phyloP scores from a whole-genome alignment of 1,140 invertebrate genomes.

The Drosophila ironensis region DNA sequence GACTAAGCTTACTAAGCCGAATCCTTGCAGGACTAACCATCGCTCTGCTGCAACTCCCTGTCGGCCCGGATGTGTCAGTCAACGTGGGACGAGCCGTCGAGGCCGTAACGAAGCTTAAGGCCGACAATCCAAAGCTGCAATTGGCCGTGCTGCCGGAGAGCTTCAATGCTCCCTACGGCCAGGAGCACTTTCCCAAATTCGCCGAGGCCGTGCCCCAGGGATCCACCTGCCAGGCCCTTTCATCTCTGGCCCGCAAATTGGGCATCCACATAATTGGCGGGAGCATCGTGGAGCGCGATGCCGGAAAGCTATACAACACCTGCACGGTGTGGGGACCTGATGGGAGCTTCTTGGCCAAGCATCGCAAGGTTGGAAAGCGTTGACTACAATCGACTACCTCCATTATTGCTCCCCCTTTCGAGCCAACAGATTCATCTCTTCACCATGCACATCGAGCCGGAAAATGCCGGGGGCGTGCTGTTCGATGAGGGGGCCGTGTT shows the following conservation, averaged over 20 bases:
- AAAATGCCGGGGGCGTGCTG: constrained; percentile 87
- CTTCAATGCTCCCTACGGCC: constrained; percentile 94
- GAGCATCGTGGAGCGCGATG: constrained; percentile 91
- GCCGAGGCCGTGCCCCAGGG: constrained; percentile 92
- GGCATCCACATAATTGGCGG: constrained; percentile 93
- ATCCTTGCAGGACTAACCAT: constrained; percentile 82
- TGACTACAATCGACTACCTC: neutral
- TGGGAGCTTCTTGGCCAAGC: constrained; percentile 88
- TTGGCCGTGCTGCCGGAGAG: constrained; percentile 95
- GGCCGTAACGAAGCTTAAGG: constrained; percentile 87
- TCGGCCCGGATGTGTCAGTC: constrained; percentile 87
- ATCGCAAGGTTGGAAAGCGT: constrained; percentile 85
- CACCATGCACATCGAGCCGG: constrained; percentile 93
- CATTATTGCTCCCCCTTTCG: too few relatives aligned
- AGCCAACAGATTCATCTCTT: constrained; percentile 92
- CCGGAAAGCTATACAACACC: constrained; percentile 90
- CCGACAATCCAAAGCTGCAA: constrained; percentile 85
- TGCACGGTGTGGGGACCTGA: constrained; percentile 92
- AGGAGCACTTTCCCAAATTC: constrained; percentile 92
- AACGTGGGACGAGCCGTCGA: constrained; percentile 89
- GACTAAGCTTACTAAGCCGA: neutral
- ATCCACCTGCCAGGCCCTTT: constrained; percentile 87
- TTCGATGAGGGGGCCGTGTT: constrained; percentile 95
- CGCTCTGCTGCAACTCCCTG: constrained; percentile 91
- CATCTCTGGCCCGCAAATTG: constrained; percentile 89